Evolutionary conservation across 2,888 invertebrate genomes (phyloP).

Genomic region (Pyralis farinalis): DNA sequence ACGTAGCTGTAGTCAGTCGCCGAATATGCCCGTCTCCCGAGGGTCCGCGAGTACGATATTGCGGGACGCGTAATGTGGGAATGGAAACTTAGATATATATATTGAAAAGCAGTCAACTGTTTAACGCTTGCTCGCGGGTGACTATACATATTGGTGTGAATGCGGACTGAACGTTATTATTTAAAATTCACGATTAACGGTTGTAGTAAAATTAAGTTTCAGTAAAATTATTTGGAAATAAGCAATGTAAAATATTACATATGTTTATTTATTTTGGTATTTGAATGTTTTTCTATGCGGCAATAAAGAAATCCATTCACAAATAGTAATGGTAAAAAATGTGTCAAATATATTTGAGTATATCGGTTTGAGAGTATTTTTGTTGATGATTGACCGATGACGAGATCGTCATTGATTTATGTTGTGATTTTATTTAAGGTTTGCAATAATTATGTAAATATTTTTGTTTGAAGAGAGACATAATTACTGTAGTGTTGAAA

Average conservation of each 20-base stretch:
- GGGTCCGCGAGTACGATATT: no score
- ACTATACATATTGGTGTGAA: no score
- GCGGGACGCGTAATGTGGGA: no score
- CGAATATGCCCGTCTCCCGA: no score
- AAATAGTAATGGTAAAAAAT: background rate
- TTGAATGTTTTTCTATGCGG: background rate
- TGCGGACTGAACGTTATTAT: no score
- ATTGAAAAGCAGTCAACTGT: no score
- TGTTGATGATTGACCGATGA: conserved; percentile 9
- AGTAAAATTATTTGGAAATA: background rate
- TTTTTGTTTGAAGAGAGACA: conserved; percentile 46
- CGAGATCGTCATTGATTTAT: conserved; percentile 27
- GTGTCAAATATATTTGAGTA: conserved; percentile 9
- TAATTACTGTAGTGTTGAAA: conserved; percentile 61
- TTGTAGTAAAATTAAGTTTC: background rate
- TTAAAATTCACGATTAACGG: background rate
- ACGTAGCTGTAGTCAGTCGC: no score
- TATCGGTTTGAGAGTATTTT: conserved; percentile 14
- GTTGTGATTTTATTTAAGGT: conserved; percentile 61
- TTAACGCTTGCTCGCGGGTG: no score
- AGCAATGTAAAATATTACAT: no score
- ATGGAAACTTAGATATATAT: no score
- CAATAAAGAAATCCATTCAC: no score
- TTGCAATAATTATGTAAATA: conserved; percentile 62
- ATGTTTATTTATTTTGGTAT: background rate